Evolutionary conservation across 2,797 vertebrate genomes (phyloP).

Genomic region (Arctocebus calabarensis): DNA sequence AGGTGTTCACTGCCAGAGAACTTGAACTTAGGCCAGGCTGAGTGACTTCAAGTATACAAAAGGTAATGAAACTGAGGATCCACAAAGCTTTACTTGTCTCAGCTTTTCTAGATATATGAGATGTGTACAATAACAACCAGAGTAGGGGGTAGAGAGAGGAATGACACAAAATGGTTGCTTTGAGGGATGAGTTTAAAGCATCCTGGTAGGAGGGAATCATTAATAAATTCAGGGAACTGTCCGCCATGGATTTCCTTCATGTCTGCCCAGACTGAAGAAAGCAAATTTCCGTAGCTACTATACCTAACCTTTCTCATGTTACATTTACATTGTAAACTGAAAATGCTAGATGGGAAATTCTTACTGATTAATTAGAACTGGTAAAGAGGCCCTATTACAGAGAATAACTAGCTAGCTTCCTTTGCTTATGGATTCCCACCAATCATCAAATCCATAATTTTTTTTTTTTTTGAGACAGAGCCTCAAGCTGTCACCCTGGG

Average conservation of each 20-base stretch:
- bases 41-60: neutral
- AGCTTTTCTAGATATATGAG: neutral
- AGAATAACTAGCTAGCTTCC: slow-evolving; percentile 56
- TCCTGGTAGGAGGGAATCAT: neutral
- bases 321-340: slow-evolving; percentile 32
- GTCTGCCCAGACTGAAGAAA: neutral
- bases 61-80: neutral
- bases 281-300: slow-evolving; percentile 35
- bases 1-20: neutral
- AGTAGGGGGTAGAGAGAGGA: neutral
- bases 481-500: no score
- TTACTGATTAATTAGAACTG: slow-evolving; percentile 58
- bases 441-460: no score
- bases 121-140: neutral
- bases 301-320: neutral
- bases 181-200: neutral
- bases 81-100: neutral
- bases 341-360: slow-evolving; percentile 54
- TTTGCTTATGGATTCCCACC: slow-evolving; percentile 50
- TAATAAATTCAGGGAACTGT: neutral
- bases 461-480: no score
- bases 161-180: neutral
- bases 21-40: neutral
- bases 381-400: slow-evolving; percentile 34
- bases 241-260: neutral